phyloP scores from a whole-genome alignment of 2,888 invertebrate species.

The Luffia ferchaultella region DNA sequence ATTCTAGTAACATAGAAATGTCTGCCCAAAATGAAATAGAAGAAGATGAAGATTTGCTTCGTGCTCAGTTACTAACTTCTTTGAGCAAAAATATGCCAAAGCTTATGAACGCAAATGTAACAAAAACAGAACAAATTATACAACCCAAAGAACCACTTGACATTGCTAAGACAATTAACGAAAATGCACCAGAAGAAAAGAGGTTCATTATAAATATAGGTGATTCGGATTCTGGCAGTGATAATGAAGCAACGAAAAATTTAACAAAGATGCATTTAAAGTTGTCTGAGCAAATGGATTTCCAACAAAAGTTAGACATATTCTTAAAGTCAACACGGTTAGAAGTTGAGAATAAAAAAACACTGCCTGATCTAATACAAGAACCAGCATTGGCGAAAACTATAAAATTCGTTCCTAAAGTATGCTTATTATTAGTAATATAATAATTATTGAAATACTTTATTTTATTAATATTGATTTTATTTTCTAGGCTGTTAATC shows the following conservation, averaged over 20 bases:
- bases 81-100: slow-evolving; percentile 37
- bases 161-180: slow-evolving; percentile 16
- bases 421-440: slow-evolving; percentile 14
- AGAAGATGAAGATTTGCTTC: slow-evolving; percentile 68
- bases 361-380: slow-evolving; percentile 34
- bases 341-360: slow-evolving; percentile 45
- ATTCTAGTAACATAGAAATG: slow-evolving; percentile 10
- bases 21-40: slow-evolving; percentile 47
- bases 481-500: slow-evolving; percentile 43
- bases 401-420: slow-evolving; percentile 50
- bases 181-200: slow-evolving; percentile 32
- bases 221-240: slow-evolving; percentile 57
- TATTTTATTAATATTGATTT: neutral
- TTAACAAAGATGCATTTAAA: slow-evolving; percentile 59
- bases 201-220: slow-evolving; percentile 50
- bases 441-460: neutral
- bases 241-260: slow-evolving; percentile 58
- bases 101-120: slow-evolving; percentile 29
- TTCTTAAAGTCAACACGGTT: slow-evolving; percentile 50
- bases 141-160: slow-evolving; percentile 13
- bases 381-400: slow-evolving; percentile 25
- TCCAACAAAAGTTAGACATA: slow-evolving; percentile 49
- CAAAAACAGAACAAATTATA: slow-evolving; percentile 17
- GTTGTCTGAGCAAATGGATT: slow-evolving; percentile 45
- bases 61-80: slow-evolving; percentile 59